Conservation (phyloP, 2,888 invertebrate species). For the Troides aeacus region DNA sequence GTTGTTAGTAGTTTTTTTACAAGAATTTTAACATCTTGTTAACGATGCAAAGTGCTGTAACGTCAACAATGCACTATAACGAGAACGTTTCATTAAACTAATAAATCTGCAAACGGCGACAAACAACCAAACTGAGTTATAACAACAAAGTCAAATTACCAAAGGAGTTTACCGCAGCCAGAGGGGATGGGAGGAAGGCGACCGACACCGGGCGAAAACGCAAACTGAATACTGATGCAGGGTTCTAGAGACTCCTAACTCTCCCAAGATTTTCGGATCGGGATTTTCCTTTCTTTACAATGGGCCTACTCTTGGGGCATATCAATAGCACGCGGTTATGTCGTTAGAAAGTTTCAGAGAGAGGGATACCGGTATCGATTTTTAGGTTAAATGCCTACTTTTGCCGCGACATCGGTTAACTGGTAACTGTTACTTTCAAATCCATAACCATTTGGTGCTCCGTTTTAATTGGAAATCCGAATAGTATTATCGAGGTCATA, state of each 20-base stretch:
- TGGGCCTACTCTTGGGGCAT: constrained; percentile 79
- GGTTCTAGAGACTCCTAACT: constrained; percentile 62
- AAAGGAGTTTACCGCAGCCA: constrained; percentile 74
- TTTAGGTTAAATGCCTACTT: constrained; percentile 58
- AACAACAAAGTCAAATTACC: constrained; percentile 80
- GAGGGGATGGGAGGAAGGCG: constrained; percentile 45
- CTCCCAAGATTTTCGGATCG: constrained; percentile 77
- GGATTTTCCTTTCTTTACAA: constrained; percentile 81
- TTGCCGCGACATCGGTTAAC: constrained; percentile 29
- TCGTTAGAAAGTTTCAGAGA: constrained; percentile 76
- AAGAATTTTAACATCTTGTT: background rate
- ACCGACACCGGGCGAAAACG: constrained; percentile 68
- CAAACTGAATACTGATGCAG: constrained; percentile 71
- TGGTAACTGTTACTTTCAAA: constrained; percentile 7
- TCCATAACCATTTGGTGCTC: background rate
- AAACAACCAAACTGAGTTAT: constrained; percentile 78
- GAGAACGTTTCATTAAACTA: constrained; percentile 68
- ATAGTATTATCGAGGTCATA: constrained; percentile 17
- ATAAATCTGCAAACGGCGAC: constrained; percentile 76
- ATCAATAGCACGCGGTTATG: constrained; percentile 81
- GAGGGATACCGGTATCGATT: constrained; percentile 69
- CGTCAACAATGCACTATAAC: constrained; percentile 38
- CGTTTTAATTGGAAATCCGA: constrained; percentile 2
- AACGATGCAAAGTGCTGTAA: background rate
- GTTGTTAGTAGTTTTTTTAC: too few relatives aligned